Conservation (phyloP, 1,140 invertebrate species). For the Lepidurus couesii region DNA sequence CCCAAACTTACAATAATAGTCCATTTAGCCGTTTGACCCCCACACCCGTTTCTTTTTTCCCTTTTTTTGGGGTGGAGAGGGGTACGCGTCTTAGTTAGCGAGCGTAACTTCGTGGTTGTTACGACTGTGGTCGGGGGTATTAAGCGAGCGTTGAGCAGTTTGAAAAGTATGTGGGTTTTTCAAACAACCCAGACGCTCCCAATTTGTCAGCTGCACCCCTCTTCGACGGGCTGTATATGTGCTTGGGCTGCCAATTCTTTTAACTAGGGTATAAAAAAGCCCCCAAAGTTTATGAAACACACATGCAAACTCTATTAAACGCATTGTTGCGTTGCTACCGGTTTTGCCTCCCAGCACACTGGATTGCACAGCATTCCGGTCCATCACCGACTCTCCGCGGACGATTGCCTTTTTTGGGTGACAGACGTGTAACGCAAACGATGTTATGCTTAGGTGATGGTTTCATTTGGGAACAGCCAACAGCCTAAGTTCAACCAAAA, state of each 20-base stretch:
- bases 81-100: background rate
- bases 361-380: background rate
- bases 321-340: constrained; percentile 1
- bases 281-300: background rate
- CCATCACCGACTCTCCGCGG: background rate
- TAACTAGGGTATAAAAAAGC: constrained; percentile 3
- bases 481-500: background rate
- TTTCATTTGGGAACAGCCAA: background rate
- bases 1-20: background rate
- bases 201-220: constrained; percentile 21
- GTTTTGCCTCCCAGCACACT: background rate
- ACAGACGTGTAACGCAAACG: background rate
- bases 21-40: too few relatives aligned
- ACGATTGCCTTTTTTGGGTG: background rate
- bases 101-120: constrained; percentile 19
- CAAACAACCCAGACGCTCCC: background rate
- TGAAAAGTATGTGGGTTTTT: background rate
- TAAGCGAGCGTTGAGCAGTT: background rate
- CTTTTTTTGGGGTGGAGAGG: too few relatives aligned
- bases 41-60: too few relatives aligned
- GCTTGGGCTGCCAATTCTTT: background rate
- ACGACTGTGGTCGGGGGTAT: background rate
- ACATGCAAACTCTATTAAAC: background rate
- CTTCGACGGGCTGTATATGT: background rate
- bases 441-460: background rate